Conservation (phyloP, 1,140 invertebrate genomes). For the Diorhabda carinulata region DNA sequence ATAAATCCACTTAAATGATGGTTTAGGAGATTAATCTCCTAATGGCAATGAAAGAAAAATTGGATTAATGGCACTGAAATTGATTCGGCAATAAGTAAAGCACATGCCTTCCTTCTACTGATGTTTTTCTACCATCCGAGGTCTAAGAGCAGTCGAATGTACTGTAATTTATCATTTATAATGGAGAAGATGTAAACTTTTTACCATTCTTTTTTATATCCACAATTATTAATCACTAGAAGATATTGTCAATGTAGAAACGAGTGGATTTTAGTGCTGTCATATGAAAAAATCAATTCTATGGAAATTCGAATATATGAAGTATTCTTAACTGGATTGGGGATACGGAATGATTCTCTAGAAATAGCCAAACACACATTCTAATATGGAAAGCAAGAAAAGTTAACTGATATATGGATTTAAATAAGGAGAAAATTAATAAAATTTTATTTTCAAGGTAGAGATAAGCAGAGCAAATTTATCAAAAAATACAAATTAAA, state of each 20-base stretch:
- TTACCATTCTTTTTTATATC: conserved; percentile 20
- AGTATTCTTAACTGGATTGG: too few relatives aligned
- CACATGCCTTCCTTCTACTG: conserved; percentile 26
- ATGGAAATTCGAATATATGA: background rate
- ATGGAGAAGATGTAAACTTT: conserved; percentile 29
- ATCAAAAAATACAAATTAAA: too few relatives aligned
- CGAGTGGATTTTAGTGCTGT: background rate
- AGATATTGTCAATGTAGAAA: conserved; percentile 11
- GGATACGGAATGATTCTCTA: too few relatives aligned
- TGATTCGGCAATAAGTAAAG: conserved; percentile 28
- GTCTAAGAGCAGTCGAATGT: conserved; percentile 29
- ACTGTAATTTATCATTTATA: conserved; percentile 32
- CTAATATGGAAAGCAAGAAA: background rate
- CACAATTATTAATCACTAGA: conserved; percentile 13
- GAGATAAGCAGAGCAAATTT: too few relatives aligned
- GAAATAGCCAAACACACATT: too few relatives aligned
- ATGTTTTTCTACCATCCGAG: conserved; percentile 27
- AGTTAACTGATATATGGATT: background rate
- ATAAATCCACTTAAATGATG: conserved; percentile 17
- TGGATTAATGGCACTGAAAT: conserved; percentile 27
- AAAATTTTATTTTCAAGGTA: too few relatives aligned
- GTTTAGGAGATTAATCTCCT: conserved; percentile 11
- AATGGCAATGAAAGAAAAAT: conserved; percentile 17
- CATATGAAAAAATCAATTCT: background rate
- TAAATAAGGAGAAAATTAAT: background rate